Conservation (phyloP, 2,888 invertebrate genomes). For the Candidula unifasciata region DNA sequence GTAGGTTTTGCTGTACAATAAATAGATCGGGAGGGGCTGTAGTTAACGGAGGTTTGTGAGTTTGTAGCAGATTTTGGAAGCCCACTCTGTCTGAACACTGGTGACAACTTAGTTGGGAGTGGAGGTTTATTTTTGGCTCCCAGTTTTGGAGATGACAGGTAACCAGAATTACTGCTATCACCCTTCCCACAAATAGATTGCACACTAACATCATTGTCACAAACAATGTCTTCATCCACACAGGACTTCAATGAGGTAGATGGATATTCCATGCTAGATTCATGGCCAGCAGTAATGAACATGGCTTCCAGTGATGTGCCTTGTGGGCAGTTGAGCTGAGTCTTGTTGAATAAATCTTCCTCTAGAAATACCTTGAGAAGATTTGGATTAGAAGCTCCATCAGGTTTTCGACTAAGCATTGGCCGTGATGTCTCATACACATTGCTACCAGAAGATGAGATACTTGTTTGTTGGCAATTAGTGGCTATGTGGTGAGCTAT, state of each 20-base stretch:
- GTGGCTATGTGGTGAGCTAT: conserved; percentile 49
- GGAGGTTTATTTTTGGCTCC: conserved; percentile 63
- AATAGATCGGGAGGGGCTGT: conserved; percentile 49
- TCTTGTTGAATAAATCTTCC: conserved; percentile 42
- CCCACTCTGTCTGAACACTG: conserved; percentile 38
- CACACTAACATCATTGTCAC: conserved; percentile 35
- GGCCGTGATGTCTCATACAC: conserved; percentile 54
- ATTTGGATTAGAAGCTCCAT: conserved; percentile 95
- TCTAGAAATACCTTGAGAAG: conserved; percentile 76
- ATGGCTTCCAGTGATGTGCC: conserved; percentile 39
- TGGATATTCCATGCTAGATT: conserved; percentile 48
- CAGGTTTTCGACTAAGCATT: conserved; percentile 81
- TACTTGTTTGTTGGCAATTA: conserved; percentile 10
- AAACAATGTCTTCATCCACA: conserved; percentile 24
- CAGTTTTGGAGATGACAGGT: conserved; percentile 31
- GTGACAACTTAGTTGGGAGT: conserved; percentile 65
- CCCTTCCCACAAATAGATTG: conserved; percentile 39
- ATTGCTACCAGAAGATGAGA: conserved; percentile 50
- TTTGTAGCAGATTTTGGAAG: conserved; percentile 43
- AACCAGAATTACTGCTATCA: conserved; percentile 5
- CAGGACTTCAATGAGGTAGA: conserved; percentile 38
- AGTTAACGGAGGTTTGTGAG: conserved; percentile 36
- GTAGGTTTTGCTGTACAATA: conserved; percentile 45
- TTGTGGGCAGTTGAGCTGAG: neutral
- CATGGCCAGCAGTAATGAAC: conserved; percentile 40